Percentiles rank a stretch among this genome's conserved stretches.
Conservation (phyloP, 2,797 vertebrate genomes). For the Hippoglossus hippoglossus region DNA sequence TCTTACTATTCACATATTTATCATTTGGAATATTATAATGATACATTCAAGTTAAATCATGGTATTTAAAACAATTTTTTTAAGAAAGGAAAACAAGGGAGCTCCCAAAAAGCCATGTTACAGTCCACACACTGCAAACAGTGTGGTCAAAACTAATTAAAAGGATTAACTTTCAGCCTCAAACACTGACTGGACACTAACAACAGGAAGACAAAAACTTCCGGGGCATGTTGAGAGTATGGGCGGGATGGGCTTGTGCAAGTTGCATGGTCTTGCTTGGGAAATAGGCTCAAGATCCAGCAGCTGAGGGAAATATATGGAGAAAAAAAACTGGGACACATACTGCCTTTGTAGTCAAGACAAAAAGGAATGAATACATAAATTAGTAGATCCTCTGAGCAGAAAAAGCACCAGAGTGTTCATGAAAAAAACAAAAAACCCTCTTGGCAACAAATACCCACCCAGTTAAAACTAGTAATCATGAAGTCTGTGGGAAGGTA, state of each 20-base stretch:
- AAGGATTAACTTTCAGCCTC: conserved; percentile 5
- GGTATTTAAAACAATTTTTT: not conserved
- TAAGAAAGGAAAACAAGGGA: not conserved
- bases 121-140: not conserved
- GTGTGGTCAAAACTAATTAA: conserved; percentile 20
- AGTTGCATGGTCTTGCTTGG: conserved; percentile 45
- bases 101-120: not conserved
- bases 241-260: conserved; percentile 39
- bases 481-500: conserved; percentile 48
- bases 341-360: conserved; percentile 82
- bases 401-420: conserved; percentile 63
- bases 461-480: conserved; percentile 40
- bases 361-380: conserved; percentile 85
- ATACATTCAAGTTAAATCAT: not conserved
- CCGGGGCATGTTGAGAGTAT: conserved; percentile 28
- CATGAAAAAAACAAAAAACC: conserved; percentile 35
- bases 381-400: conserved; percentile 77
- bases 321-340: conserved; percentile 73
- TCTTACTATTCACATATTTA: not conserved
- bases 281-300: conserved; percentile 57
- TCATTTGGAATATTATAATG: not conserved
- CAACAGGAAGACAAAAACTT: conserved; percentile 25
- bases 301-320: conserved; percentile 68
- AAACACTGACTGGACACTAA: conserved; percentile 35
- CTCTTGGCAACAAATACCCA: conserved; percentile 66